Evolutionary conservation across 1,140 invertebrate species (phyloP), one percentile per base, ranked within the genome.

Genomic region (Panagrolaimus sp.): DNA sequence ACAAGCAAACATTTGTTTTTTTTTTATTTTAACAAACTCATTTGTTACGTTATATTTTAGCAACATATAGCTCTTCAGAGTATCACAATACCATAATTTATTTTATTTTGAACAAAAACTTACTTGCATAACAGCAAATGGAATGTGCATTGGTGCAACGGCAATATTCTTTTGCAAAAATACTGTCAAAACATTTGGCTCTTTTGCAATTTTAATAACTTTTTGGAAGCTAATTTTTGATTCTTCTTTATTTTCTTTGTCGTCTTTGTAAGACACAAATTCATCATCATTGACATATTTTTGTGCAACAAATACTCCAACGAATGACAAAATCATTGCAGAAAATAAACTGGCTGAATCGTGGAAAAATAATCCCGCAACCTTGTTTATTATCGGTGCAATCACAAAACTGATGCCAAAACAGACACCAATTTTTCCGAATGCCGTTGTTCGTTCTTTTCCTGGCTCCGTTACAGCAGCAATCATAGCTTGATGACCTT

Each of bases 81-180:
- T n/a, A n/a, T n/a, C n/a, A n/a, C n/a, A n/a, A n/a, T n/a, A n/a
- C n/a, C n/a, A n/a, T n/a, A n/a, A n/a, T n/a, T n/a, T n/a, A n/a
- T n/a, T n/a, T n/a, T n/a, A n/a, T n/a, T n/a, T n/a, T 38, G 32
- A 38, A 7, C 7, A 38, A 38, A 38, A 2, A 38, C 32, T 7
- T 38, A 38, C 32, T 24, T 58, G 52, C 52, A 58, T 58, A 14
- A 58, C 52, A 24, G 52, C 52, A 58, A 58, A 58, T 58, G 52
- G 52, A 2, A 58, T 12, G n/a, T 58, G 21, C 52, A 58, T 58
- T 28, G 52, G 52, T 5, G 52, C 52, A 12, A 58, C 52, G 8
- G 52, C 52, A 58, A 58, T 58, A 28, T 58, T 58, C 28, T 58
- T 58, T 28, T 58, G 52, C 52, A 58, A 58, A 58, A 58, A 58